Evolutionary conservation across 2,888 invertebrate genomes (phyloP).

Genomic region (Parnassius glacialis): DNA sequence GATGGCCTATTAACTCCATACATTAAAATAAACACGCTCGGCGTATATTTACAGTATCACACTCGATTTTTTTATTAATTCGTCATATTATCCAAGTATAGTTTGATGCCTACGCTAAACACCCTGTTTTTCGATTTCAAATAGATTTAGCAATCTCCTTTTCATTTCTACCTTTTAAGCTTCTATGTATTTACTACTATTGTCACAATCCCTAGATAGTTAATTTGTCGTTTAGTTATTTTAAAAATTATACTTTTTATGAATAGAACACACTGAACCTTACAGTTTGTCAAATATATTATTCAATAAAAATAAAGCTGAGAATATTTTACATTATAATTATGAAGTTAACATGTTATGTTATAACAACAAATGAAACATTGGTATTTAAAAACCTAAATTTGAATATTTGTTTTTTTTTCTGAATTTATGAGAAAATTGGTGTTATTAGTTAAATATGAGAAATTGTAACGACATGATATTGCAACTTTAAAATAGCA

Average conservation of each 20-base stretch:
- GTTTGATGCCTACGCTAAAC: constrained; percentile 55
- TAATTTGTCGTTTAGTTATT: constrained; percentile 30
- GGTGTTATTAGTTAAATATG: neutral
- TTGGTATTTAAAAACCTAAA: constrained; percentile 5
- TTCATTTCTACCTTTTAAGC: constrained; percentile 64
- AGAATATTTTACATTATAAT: constrained; percentile 5
- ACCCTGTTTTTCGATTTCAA: constrained; percentile 64
- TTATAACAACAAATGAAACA: constrained; percentile 8
- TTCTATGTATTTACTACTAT: constrained; percentile 74
- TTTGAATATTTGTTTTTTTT: neutral
- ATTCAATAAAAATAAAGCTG: constrained; percentile 11
- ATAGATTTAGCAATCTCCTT: constrained; percentile 56
- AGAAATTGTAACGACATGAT: neutral
- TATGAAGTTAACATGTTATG: constrained; percentile 7
- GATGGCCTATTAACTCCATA: too few relatives aligned
- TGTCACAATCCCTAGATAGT: constrained; percentile 71
- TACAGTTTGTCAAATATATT: constrained; percentile 8
- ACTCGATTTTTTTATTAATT: neutral
- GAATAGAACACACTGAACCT: constrained; percentile 8
- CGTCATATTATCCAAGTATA: constrained; percentile 44
- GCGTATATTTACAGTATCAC: constrained; percentile 12
- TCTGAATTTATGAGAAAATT: neutral
- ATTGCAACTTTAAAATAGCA: too few relatives aligned
- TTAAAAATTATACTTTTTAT: constrained; percentile 17
- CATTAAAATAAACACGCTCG: neutral